phyloP scores from a whole-genome alignment of 1,140 invertebrate species.

The Metaphire vulgaris region DNA sequence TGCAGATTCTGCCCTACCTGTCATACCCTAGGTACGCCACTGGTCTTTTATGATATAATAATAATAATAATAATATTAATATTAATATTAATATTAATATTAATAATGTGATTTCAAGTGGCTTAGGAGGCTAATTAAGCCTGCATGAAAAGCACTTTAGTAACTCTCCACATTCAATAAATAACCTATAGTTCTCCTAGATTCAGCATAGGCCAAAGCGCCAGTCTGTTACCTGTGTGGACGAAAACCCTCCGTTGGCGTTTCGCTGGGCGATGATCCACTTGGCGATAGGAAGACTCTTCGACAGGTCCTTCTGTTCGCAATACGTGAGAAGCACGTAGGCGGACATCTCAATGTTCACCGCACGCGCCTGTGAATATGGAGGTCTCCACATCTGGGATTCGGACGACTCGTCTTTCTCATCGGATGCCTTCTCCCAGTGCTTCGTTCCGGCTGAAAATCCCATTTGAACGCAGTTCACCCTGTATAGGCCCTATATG shows the following conservation, averaged over 20 bases:
- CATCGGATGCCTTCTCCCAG: slow-evolving; percentile 34
- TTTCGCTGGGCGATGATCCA: slow-evolving; percentile 79
- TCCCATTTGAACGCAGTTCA: slow-evolving; percentile 37
- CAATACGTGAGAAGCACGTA: slow-evolving; percentile 68
- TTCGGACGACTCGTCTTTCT: slow-evolving; percentile 6
- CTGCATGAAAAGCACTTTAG: no score
- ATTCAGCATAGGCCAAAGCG: no score
- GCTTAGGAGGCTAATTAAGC: no score
- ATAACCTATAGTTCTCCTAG: not conserved
- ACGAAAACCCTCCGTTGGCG: slow-evolving; percentile 71
- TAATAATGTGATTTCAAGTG: no score
- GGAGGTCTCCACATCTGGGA: slow-evolving; percentile 34
- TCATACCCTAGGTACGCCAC: no score
- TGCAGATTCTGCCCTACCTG: no score
- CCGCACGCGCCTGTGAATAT: slow-evolving; percentile 57
- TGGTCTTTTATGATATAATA: no score
- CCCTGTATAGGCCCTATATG: not conserved
- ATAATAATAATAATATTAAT: no score
- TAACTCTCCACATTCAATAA: no score
- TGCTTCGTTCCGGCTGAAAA: slow-evolving; percentile 43
- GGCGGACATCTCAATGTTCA: slow-evolving; percentile 80
- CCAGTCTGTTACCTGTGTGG: slow-evolving; percentile 55
- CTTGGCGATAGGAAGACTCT: slow-evolving; percentile 68
- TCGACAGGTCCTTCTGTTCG: slow-evolving; percentile 37
- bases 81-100: no score